Conservation (phyloP, 2,113 vertebrate species). For the Paedocypris sp. region DNA sequence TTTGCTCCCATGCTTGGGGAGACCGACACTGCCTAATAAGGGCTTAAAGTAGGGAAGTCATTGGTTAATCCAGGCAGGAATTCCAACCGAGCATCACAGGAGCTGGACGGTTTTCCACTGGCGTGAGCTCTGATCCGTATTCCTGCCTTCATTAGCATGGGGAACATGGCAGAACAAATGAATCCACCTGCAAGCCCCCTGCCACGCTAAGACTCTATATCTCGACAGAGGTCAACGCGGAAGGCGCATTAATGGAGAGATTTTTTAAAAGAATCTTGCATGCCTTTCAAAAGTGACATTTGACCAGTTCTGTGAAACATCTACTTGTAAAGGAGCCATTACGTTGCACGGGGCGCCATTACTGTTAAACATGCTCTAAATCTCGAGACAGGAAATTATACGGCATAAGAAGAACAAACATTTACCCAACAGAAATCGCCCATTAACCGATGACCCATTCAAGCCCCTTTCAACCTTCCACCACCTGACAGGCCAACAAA, state of each 20-base stretch:
- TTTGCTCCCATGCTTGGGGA: slow-evolving; percentile 1
- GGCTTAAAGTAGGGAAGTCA: slow-evolving; percentile 9
- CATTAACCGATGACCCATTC: not conserved
- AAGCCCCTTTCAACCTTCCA: not conserved
- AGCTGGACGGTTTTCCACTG: slow-evolving; percentile 16
- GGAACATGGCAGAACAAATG: slow-evolving; percentile 36
- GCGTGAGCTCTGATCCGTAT: slow-evolving; percentile 32
- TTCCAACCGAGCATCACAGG: slow-evolving; percentile 25
- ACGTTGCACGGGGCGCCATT: too few relatives aligned
- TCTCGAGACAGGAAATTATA: too few relatives aligned
- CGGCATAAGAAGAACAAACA: not conserved
- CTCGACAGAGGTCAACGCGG: slow-evolving; percentile 22
- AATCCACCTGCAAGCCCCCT: slow-evolving; percentile 33
- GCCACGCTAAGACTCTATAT: slow-evolving; percentile 13
- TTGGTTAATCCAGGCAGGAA: slow-evolving; percentile 33
- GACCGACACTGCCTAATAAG: slow-evolving; percentile 24
- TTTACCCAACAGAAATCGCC: not conserved
- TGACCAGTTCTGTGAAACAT: too few relatives aligned
- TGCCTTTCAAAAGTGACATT: slow-evolving; percentile 6
- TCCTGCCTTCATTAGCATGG: slow-evolving; percentile 35
- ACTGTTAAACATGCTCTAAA: too few relatives aligned
- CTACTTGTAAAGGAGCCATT: too few relatives aligned
- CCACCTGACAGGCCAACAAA: not conserved
- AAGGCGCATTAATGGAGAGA: slow-evolving; percentile 20
- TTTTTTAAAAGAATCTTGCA: not conserved